Base-by-base conservation (phyloP, 1,140 invertebrate genomes). In the Dolichoris vasculosae region DNA sequence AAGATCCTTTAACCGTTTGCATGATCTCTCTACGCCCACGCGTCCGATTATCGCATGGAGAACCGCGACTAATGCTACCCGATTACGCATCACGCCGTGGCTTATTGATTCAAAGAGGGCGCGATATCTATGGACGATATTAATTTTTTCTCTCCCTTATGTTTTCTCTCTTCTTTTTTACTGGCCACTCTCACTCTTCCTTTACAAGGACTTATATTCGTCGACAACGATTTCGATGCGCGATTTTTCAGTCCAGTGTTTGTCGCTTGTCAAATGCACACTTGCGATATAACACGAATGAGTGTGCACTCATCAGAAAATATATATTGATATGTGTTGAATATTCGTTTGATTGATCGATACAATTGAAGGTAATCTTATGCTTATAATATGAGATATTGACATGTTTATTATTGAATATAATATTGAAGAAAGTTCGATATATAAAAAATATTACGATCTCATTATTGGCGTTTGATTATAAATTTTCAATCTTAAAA, bases 241-340 rank as follows among this genome's bases (percentile, higher is more conserved):
- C 51, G 59, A 75, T 81, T 80, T 81, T 85, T 85, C 69, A 80
- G 69, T 20, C 30, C 51, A 67, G 38, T 46, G 67, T 59, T 84
- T 71, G 76, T 71, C 75, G 77, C 84, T 80, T 85, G 84, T 85
- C 84, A 85, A 80, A 85, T n/a, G 84, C 84, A 85, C 64, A 77
- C 79, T 32, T 67, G 59, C 78, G 23, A 40, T 30, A 13, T 17
- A 43, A 48, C 8, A 30, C 69, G 69, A 23, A 23, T 20, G 69
- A 40, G 71, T 46, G 48, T n/a, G 38, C 69, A 26, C 20, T 81
- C 67, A 30, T 35, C 69, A 32, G 59, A 71, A 51, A 55, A 82
- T 73, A 51, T 69, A 55, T 55, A 71, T 69, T 69, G 59, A 80
- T 35, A 30, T 48, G 46, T 15, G 35, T 15, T 15, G 46, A 26